phyloP scores from a whole-genome alignment of 2,797 vertebrate genomes.

The Sitta carolinensis region DNA sequence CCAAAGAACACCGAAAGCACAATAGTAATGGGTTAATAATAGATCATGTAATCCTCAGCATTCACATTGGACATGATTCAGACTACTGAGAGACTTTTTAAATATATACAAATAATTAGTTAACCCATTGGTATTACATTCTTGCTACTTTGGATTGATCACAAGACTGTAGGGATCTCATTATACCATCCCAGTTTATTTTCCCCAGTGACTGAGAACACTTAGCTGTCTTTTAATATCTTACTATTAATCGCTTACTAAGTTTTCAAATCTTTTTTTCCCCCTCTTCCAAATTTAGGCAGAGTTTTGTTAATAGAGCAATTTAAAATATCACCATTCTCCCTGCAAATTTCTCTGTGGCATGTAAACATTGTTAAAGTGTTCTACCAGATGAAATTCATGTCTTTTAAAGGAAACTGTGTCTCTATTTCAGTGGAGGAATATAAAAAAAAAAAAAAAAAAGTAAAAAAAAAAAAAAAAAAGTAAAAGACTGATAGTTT shows the following conservation, averaged over 20 bases:
- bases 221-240: slow-evolving; percentile 74
- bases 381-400: slow-evolving; percentile 66
- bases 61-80: slow-evolving; percentile 40
- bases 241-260: slow-evolving; percentile 71
- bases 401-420: slow-evolving; percentile 76
- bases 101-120: slow-evolving; percentile 64
- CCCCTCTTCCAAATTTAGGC: slow-evolving; percentile 72
- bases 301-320: slow-evolving; percentile 31
- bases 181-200: slow-evolving; percentile 67
- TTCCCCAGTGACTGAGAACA: slow-evolving; percentile 62
- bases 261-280: slow-evolving; percentile 52
- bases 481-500: slow-evolving; percentile 69
- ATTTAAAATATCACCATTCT: slow-evolving; percentile 43
- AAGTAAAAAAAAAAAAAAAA: slow-evolving; percentile 23
- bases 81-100: slow-evolving; percentile 55
- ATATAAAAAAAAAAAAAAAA: background rate
- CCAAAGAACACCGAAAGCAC: background rate
- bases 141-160: slow-evolving; percentile 58
- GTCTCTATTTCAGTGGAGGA: slow-evolving; percentile 63
- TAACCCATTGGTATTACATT: slow-evolving; percentile 61
- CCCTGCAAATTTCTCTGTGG: slow-evolving; percentile 20
- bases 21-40: slow-evolving; percentile 51
- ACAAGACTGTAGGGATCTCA: slow-evolving; percentile 72
- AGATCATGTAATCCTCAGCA: slow-evolving; percentile 6
- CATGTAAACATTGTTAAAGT: slow-evolving; percentile 44